These are phyloP conservation scores for Dyspetes luteomarginatus DNA, from an alignment of 2,888 invertebrate genomes.

Conservation along the genomic window DNA sequence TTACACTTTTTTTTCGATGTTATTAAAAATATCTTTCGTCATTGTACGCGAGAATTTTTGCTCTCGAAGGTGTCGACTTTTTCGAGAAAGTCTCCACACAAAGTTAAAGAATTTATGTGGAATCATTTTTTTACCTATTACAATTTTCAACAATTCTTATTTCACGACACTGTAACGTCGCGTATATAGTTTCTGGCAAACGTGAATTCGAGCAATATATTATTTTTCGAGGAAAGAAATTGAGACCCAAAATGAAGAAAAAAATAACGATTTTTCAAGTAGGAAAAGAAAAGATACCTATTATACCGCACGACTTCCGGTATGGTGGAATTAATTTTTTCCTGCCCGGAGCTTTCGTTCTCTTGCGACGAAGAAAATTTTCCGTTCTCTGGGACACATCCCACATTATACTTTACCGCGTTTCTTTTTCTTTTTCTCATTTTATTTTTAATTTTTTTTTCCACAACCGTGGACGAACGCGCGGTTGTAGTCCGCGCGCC, in stretches of 20 bases:
- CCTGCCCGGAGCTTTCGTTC: conserved; percentile 17
- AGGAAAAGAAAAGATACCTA: conserved; percentile 6
- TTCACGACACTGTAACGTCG: too few species aligned
- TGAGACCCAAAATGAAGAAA: background rate
- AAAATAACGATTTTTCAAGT: background rate
- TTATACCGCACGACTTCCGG: conserved; percentile 34
- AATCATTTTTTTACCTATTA: too few species aligned
- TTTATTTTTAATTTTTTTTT: conserved; percentile 42
- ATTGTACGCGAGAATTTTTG: too few species aligned
- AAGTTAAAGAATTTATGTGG: too few species aligned
- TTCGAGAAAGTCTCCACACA: too few species aligned
- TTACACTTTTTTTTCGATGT: too few species aligned
- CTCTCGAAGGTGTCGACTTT: too few species aligned
- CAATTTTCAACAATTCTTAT: too few species aligned
- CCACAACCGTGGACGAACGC: conserved; percentile 22
- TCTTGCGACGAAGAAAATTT: conserved; percentile 52
- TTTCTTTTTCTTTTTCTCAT: conserved; percentile 54
- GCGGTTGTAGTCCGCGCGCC: conserved; percentile 37
- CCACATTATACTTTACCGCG: conserved; percentile 49
- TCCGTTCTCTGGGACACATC: conserved; percentile 47
- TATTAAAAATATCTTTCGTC: too few species aligned
- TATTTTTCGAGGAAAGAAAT: background rate
- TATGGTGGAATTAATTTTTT: conserved; percentile 56
- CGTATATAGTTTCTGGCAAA: background rate
- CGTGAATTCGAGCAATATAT: background rate